Conservation (phyloP, 2,888 invertebrate genomes). For the Apamea anceps region DNA sequence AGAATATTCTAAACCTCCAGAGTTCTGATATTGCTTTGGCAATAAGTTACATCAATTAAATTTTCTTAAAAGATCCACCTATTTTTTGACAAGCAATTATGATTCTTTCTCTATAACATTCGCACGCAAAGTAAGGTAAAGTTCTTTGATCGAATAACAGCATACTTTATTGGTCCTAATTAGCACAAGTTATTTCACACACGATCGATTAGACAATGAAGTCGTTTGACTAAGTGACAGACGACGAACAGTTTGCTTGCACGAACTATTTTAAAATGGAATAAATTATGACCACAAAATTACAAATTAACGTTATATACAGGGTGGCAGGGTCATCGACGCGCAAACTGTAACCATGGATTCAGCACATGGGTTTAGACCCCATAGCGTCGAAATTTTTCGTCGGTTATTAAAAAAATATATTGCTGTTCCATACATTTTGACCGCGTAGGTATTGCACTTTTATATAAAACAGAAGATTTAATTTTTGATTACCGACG, state of each 20-base stretch:
- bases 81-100: neutral
- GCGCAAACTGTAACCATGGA: no score
- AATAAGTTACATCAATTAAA: neutral
- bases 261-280: conserved; percentile 16
- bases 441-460: no score
- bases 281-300: conserved; percentile 11
- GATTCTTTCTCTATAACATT: neutral
- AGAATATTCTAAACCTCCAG: neutral
- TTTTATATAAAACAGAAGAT: no score
- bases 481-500: no score
- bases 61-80: neutral
- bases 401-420: no score
- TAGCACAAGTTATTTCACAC: conserved; percentile 24
- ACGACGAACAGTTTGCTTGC: neutral
- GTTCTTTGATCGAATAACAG: conserved; percentile 8
- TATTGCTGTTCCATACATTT: no score
- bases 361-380: no score
- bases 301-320: neutral
- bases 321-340: no score
- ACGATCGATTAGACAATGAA: conserved; percentile 35
- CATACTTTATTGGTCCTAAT: conserved; percentile 17
- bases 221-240: conserved; percentile 24
- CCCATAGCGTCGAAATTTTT: no score
- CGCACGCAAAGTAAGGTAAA: neutral
- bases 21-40: neutral